Evolutionary conservation across 2,113 vertebrate species (phyloP), one percentile per base, ranked within the genome.

Genomic region (Ancistrus triradiatus): DNA sequence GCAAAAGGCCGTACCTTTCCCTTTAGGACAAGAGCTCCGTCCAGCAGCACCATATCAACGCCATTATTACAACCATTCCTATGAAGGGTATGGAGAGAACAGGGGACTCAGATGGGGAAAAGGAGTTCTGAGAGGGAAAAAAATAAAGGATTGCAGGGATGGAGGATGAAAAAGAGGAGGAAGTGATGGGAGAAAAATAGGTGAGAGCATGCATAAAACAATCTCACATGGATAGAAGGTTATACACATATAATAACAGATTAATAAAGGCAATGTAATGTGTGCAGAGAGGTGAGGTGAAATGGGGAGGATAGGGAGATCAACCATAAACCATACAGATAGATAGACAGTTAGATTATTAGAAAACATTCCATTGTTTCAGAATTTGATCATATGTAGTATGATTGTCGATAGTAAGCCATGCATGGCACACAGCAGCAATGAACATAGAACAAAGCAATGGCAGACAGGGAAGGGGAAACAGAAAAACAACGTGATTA

Each of bases 11-110:
- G 75, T 93, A 94, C 93, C 93, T 95, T 90, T 77, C 85, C 77
- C 80, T 74, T 86, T 92, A 92, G 84, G 89, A 89, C 21, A 89
- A 88, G 76, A 90, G 90, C 89, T 95, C 93, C 72, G 90, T 91
- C 91, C 90, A 93, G 90, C 92, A 95, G 90, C 93, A 95, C 93
- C 93, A 94, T 85, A 95, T 88, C 86, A 93, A 89, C 84, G 90
- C 92, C 86, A 91, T 85, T 87, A 94, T 90, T 83, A 94, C 90
- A 91, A 95, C 89, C 89, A 94, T 87, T 87, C 92, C 93, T 91
- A 94, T 86, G 74, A 89, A 86, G 87, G 90, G 87, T 83, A 89
- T 81, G 74, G 86, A 91, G 84, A 90, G 83, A 74, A 88, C 79
- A 80, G 88, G 86, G 79, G 87, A 82, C 74, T 86, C 77, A 74